phyloP scores from a whole-genome alignment of 2,113 vertebrate species.

The Cricetomys ansorgei region DNA sequence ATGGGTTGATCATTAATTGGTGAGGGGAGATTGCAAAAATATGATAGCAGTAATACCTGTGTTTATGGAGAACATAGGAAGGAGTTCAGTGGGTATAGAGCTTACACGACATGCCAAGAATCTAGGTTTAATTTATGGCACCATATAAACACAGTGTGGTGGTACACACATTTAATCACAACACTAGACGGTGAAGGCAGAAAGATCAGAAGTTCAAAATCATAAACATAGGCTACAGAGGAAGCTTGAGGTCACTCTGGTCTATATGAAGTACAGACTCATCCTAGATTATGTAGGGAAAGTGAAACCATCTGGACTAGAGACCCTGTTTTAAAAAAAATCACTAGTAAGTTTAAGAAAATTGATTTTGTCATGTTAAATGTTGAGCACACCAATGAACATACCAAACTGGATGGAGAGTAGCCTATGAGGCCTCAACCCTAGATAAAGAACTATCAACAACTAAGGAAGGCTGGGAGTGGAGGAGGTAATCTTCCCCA shows the following conservation, averaged over 20 bases:
- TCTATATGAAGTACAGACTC: not conserved
- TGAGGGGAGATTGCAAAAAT: not conserved
- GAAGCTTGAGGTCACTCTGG: not conserved
- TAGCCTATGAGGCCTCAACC: not conserved
- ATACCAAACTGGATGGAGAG: not conserved
- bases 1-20: not conserved
- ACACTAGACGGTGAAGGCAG: not conserved
- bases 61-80: not conserved
- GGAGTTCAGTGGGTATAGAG: not conserved
- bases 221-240: not conserved
- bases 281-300: not conserved
- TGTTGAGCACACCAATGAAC: not conserved
- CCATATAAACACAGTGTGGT: not conserved
- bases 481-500: not conserved
- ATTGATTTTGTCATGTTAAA: not conserved
- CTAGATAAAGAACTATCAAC: not conserved
- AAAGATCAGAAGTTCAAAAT: not conserved
- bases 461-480: not conserved
- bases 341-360: not conserved
- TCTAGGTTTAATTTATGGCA: not conserved
- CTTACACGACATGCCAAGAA: not conserved
- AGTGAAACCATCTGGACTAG: not conserved
- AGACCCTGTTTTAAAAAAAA: not conserved
- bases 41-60: not conserved
- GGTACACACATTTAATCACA: not conserved